These are phyloP conservation scores for Pseudomyrmex flavicornis DNA, from an alignment of 1,140 invertebrate genomes.

Conservation along the genomic window DNA sequence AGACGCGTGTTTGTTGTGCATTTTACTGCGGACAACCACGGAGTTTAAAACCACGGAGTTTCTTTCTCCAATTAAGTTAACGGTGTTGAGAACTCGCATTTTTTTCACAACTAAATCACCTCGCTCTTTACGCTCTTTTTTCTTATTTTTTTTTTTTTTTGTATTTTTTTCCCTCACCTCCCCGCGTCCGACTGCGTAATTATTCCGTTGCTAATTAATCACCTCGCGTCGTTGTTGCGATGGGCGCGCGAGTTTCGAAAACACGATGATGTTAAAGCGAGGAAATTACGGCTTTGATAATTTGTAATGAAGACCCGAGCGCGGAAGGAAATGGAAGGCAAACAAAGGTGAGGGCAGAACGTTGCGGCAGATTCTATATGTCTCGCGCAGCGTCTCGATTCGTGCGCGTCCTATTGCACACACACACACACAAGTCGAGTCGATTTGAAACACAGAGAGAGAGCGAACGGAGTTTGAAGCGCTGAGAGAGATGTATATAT, in stretches of 20 bases:
- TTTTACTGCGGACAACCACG: background rate
- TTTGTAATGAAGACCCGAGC: constrained; percentile 6
- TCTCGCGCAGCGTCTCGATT: background rate
- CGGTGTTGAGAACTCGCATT: background rate
- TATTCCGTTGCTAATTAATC: constrained; percentile 26
- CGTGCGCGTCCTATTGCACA: constrained; percentile 22
- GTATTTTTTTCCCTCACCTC: background rate
- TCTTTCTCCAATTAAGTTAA: too few species aligned
- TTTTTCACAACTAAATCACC: background rate
- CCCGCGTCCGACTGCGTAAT: background rate
- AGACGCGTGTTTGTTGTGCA: background rate
- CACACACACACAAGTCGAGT: constrained; percentile 3
- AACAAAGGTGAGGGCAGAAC: background rate
- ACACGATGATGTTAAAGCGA: background rate
- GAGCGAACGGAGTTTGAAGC: background rate
- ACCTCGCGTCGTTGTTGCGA: background rate
- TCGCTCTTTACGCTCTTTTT: background rate
- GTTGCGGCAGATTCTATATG: background rate
- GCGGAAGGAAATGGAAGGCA: constrained; percentile 13
- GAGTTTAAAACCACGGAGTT: too few species aligned
- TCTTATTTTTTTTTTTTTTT: too few species aligned
- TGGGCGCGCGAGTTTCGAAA: background rate
- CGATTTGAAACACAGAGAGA: constrained; percentile 8
- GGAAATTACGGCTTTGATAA: constrained; percentile 18
- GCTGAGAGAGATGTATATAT: background rate